A percentile compares a stretch with the other conserved stretches of the same genome.
Evolutionary conservation across 2,888 invertebrate species (phyloP).

Genomic region (Glyphotaelius pellucidus): DNA sequence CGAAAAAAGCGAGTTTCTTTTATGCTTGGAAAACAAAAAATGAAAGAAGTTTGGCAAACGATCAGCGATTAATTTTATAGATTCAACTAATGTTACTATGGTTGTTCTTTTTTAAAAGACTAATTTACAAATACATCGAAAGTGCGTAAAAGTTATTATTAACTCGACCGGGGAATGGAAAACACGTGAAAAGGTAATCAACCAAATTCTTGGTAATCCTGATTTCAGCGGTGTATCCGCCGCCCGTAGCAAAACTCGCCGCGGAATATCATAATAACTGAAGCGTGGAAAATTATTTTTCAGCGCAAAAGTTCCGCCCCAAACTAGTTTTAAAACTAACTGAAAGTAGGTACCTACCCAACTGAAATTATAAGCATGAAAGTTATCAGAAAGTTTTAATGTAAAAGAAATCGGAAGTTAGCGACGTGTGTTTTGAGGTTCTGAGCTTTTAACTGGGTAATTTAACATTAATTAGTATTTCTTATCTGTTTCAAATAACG

Average conservation of each 20-base stretch:
- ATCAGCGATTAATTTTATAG: too few relatives aligned
- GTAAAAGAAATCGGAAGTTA: background rate
- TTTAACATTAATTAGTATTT: background rate
- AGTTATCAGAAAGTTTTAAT: background rate
- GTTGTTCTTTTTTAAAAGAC: background rate
- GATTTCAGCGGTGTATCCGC: background rate
- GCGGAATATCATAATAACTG: background rate
- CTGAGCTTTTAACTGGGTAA: background rate
- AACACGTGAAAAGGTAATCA: constrained; percentile 31
- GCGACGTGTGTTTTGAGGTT: background rate
- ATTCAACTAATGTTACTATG: background rate
- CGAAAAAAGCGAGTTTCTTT: background rate
- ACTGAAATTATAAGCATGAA: background rate
- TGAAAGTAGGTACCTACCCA: background rate
- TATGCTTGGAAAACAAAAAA: too few relatives aligned
- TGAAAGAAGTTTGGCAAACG: too few relatives aligned
- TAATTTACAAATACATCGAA: background rate
- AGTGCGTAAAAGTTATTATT: background rate
- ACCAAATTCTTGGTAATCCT: background rate
- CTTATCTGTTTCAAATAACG: background rate
- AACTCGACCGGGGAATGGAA: background rate
- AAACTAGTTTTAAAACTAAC: background rate
- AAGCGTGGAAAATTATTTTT: background rate
- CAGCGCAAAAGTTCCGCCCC: background rate
- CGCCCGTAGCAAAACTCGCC: background rate